Base-by-base conservation (phyloP, 2,888 invertebrate genomes). In the Phyllotreta striolata region DNA sequence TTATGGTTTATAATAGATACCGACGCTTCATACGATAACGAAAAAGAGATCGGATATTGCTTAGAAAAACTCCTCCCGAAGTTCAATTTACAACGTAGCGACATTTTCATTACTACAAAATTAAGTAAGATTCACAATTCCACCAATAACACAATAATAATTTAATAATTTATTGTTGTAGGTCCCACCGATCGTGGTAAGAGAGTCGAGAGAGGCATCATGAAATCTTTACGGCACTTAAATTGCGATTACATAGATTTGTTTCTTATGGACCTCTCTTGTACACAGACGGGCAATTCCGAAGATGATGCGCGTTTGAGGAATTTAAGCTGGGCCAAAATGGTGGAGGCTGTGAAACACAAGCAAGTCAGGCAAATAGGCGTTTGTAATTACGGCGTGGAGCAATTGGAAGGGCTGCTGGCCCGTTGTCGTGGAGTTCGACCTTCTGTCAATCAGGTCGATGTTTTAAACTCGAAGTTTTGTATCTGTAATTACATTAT, bases 231-330 rank as follows among this genome's bases (percentile, higher is more conserved):
- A 9, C 73, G 80, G 5, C 85, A 87, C 62, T 80, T 95, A 13
- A 85, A 87, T 37, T 81, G 86, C 14, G 84, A 85, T 6, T 92
- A 92, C 76, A 81, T 93, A 1, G 94, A 95, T 80, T 80, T 95
- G 40, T 91, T 89, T 74, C 82, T 95, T 55, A 90, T 95, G 63
- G 93, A 94, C 77, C 93, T 92, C 88, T 94, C 93, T 39, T 91
- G 91, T 4, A 82, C 84, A 24, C 82, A 85, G 8, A 85, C 86
- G 47, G 72, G 85, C 43, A 77, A 84, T 9, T 82, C 84, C 10
- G 81, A 81, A 9, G 87, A 88, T 73, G 90, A 91, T 73, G 72
- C 77, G 9, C 77, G 82, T 59, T 74, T 88, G n/a, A 82, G 93
- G 14, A 80, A 83, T 24, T 80, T 82, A 55, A 89, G 90, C 55